Evolutionary conservation across 2,888 invertebrate species (phyloP), one percentile per base, ranked within the genome.

Genomic region (Colostygia pectinataria): DNA sequence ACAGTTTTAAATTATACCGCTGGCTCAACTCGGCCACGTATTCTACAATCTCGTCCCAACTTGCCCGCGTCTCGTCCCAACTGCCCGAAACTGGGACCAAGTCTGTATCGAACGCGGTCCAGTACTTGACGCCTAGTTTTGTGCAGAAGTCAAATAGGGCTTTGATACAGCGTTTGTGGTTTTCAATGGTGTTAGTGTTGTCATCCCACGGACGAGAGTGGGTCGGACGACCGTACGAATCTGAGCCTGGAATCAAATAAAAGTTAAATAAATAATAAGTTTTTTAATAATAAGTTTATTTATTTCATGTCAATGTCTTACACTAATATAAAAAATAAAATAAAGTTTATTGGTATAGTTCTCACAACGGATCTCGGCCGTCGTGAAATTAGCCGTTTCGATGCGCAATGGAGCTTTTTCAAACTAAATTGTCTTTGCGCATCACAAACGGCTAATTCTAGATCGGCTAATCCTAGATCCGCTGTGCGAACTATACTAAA

Each of bases 61-160:
- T 83, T 3, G 73, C 64, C 58, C 89, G 88, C 13, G 81, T 86
- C 64, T 93, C 93, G 8, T 92, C 92, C 70, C 91, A 82, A 29
- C 74, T 90, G 1, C 90, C 90, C 0, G 88, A 83, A 38, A 82
- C 85, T 0, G 93, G 93, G 0, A 93, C 85, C 24, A 94, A 75
- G 63, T 93, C 93, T 0, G 92, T 79, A 66, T 93, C 93, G 57
- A 92, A 92, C 13, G 93, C 93, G 0, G 92, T 92, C 92, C 93
- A 94, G 73, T 92, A 92, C 57, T 91, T 92, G 7, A 93, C 69
- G 59, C 93, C 93, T 0, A 94, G 85, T 65, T 93, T 93, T 2
- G 75, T 62, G 72, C 93, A 93, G 51, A 94, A 88, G 55, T 94
- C 93, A 75, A 93, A 93, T 1, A 91, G 89, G 0, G 92, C 93